Base-by-base conservation (phyloP, 2,113 vertebrate genomes). In the Choloepus hoffmanni region DNA sequence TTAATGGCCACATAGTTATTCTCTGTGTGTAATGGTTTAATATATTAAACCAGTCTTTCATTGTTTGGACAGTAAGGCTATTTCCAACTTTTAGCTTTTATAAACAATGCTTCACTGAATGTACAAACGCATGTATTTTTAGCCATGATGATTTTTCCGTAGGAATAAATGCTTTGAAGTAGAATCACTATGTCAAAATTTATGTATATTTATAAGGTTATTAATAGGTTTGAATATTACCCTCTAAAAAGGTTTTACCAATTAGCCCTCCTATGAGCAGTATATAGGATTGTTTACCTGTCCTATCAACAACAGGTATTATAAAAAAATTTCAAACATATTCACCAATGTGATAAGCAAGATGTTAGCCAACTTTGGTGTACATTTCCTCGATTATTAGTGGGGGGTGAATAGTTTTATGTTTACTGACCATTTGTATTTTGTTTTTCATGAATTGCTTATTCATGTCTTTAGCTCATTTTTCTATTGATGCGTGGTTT, bases 11-110 rank as follows among this genome's bases (percentile, higher is more conserved):
- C 23, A 14, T 43, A 15, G 76, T 58, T 84, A 40, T 79, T 95
- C 89, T 33, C 21, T n/a, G 53, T 73, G 92, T 13, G 33, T 30
- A 81, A 53, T 43, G 36, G 73, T 19, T 2, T 62, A 48, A 95
- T 92, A 62, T 85, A 77, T 82, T 67, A 85, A 93, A 53, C 14
- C 30, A 24, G 28, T 50, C 48, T 43, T 81, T 94, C 81, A 62
- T 40, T 96, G 95, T 97, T 95, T 95, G 90, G 96, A 96, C 92
- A 95, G 76, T 0, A 15, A 70, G 89, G 40, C 11, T 30, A 19
- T 93, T 92, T 97, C 95, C 90, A 95, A 40, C 58, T 58, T 90
- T 88, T 58, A 60, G 81, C 67, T 96, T 92, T 90, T 73, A 92
- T 95, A 96, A 96, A 96, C 90, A 88, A 13, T 53, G 85, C 48